Conservation (phyloP, 2,113 vertebrate genomes). For the Circaetus cinerascens region DNA sequence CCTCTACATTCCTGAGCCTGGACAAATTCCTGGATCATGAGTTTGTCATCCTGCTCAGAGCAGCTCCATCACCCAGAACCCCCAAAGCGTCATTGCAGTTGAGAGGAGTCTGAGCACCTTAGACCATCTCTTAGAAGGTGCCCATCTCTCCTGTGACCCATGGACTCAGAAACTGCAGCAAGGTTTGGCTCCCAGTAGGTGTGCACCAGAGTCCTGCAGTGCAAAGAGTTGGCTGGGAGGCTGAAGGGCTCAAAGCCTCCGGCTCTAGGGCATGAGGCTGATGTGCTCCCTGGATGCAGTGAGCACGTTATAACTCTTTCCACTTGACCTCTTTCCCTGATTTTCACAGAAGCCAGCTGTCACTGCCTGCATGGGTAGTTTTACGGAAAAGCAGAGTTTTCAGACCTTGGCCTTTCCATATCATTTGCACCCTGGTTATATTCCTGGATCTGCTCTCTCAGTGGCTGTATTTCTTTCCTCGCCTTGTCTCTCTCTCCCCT, state of each 20-base stretch:
- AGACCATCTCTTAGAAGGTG: not conserved
- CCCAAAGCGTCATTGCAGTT: not conserved
- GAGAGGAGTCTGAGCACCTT: not conserved
- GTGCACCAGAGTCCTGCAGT: not conserved
- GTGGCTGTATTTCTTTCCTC: not conserved
- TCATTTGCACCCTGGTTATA: not conserved
- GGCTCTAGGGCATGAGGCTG: not conserved
- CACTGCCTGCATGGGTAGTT: not conserved
- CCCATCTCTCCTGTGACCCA: not conserved
- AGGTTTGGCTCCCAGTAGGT: not conserved
- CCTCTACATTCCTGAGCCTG: not conserved
- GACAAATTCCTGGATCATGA: not conserved
- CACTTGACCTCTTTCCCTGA: not conserved
- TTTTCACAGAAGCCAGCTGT: slow-evolving; percentile 21
- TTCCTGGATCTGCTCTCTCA: not conserved
- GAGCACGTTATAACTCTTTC: not conserved
- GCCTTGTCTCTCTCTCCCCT: not conserved
- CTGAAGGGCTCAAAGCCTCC: not conserved
- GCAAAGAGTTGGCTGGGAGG: not conserved
- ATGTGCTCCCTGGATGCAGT: not conserved
- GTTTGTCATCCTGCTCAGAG: not conserved
- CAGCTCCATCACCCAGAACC: not conserved
- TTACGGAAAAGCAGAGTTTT: not conserved
- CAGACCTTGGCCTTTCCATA: not conserved
- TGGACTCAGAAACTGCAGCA: accelerated